Conservation (phyloP, 2,113 vertebrate genomes). For the Taurulus bubalis region DNA sequence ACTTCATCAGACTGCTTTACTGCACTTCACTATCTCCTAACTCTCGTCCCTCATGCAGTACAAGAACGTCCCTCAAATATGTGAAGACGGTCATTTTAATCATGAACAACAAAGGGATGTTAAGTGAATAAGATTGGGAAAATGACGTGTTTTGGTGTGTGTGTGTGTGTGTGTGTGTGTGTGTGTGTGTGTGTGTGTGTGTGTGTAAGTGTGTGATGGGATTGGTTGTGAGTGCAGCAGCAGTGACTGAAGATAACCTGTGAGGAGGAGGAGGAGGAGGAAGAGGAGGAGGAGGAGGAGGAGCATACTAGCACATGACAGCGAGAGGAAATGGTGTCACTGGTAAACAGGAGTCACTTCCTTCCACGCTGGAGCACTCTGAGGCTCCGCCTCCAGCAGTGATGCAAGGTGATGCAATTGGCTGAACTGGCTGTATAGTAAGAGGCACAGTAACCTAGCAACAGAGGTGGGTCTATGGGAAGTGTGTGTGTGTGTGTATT, state of each 20-base stretch:
- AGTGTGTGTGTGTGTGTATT: background rate
- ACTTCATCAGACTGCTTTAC: too few relatives aligned
- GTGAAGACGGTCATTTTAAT: too few relatives aligned
- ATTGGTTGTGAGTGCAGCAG: background rate
- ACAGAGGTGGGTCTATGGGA: constrained; percentile 43
- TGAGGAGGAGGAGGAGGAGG: too few relatives aligned
- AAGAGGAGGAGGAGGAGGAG: background rate
- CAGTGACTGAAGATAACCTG: background rate
- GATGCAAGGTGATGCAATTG: constrained; percentile 37
- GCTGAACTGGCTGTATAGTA: constrained; percentile 36
- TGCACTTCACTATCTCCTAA: too few relatives aligned
- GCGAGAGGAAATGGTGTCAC: constrained; percentile 50
- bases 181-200: background rate
- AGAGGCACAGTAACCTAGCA: constrained; percentile 60
- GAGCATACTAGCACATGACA: background rate
- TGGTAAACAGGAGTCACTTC: constrained; percentile 52
- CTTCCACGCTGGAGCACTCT: constrained; percentile 62
- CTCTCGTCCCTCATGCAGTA: too few relatives aligned
- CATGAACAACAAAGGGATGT: too few relatives aligned
- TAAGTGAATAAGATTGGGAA: too few relatives aligned
- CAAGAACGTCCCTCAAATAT: too few relatives aligned
- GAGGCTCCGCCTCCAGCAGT: constrained; percentile 38
- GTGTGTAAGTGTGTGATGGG: constrained; percentile 2
- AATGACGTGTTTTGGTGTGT: too few relatives aligned
- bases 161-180: too few relatives aligned